Base-by-base conservation (phyloP, 2,888 invertebrate species). In the Spilarctia lutea region DNA sequence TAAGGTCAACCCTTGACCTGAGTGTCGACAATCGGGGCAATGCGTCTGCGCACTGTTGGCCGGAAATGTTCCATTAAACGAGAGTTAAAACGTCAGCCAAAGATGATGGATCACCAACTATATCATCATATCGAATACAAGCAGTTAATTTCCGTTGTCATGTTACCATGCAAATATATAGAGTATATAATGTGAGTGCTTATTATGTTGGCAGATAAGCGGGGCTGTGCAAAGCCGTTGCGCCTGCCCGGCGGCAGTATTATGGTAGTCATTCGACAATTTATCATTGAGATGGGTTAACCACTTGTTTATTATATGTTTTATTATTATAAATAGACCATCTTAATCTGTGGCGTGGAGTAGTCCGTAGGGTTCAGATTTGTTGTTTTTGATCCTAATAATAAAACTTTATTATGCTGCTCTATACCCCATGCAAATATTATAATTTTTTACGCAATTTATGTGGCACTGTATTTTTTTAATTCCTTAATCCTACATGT, bases 1-100 rank as follows among this genome's bases (percentile, higher is more conserved):
- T 90, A 91, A 89, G 91, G 91, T 89, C 88, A 89, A 87, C 87
- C 85, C 89, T 89, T 90, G 91, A 90, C 91, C 91, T 83, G 82
- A 69, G 81, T 81, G 86, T 86, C 87, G 86, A 81, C 88, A 87
- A 88, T 88, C 88, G 79, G 81, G 84, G 86, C 86, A 88, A 88
- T 89, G 87, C 89, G 91, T 88, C 86, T 86, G 87, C 89, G 87
- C 87, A 86, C 83, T 83, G 81, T 82, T 81, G 85, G 77, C 86
- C 90, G 91, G 92, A 92, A 89, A 89, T 84, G 79, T 85, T 82
- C 89, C 91, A 91, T 92, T 89, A 90, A 87, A 87, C 80, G 82
- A 83, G 87, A 86, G 86, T 89, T 86, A 81, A 85, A 88, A 85
- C 85, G 88, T 87, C 88, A 87, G 77, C 75, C 45, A 78, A 72